phyloP scores from a whole-genome alignment of 2,113 vertebrate genomes.

The Diadophis punctatus region DNA sequence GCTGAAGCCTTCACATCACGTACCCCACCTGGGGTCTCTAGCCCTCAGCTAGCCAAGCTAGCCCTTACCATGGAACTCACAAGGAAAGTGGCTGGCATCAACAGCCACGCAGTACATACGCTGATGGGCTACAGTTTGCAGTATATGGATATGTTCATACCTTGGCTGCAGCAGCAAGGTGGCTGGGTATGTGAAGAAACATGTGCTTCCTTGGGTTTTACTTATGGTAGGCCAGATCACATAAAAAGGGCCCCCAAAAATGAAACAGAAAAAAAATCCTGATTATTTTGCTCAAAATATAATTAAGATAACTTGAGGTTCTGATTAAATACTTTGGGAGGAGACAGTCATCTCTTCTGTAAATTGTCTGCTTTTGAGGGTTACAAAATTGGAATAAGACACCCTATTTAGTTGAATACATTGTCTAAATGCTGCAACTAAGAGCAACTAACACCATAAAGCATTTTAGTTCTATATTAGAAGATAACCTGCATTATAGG shows the following conservation, averaged over 20 bases:
- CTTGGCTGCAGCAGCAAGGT: conserved; percentile 68
- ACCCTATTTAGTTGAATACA: background rate
- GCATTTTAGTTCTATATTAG: too few species aligned
- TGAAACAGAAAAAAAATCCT: background rate
- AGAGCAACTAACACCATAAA: too few species aligned
- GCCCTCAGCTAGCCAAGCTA: conserved; percentile 61
- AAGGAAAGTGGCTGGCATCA: conserved; percentile 58
- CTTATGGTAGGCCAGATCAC: background rate
- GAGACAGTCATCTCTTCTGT: background rate
- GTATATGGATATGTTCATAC: conserved; percentile 67
- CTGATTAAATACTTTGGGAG: background rate
- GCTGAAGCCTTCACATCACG: conserved; percentile 60
- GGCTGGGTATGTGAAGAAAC: conserved; percentile 65
- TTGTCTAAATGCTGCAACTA: background rate
- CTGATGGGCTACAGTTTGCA: conserved; percentile 63
- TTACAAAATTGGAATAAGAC: background rate
- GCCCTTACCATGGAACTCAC: conserved; percentile 70
- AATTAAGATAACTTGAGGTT: background rate
- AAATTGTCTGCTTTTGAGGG: background rate
- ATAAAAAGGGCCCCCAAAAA: background rate
- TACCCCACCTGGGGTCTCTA: conserved; percentile 28
- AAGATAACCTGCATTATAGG: too few species aligned
- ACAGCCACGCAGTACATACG: conserved; percentile 57
- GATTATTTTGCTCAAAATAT: background rate
- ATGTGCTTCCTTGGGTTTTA: background rate